Evolutionary conservation across 1,140 invertebrate genomes (phyloP).

Genomic region (Drosophila nigrodunni): DNA sequence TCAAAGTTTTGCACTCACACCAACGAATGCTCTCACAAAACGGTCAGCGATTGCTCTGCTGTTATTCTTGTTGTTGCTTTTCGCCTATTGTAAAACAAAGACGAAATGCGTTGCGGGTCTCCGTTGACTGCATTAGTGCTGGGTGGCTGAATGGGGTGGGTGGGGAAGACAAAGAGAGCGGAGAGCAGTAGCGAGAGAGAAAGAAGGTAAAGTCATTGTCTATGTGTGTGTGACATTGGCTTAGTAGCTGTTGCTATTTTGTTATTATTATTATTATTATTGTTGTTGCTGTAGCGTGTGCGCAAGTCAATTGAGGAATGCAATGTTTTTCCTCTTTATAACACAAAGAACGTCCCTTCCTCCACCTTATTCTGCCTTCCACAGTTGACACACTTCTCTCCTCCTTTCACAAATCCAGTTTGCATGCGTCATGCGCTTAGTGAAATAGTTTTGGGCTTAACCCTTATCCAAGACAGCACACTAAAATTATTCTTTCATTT

Average conservation of each 20-base stretch:
- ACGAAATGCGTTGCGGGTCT: constrained; percentile 60
- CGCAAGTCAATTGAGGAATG: constrained; percentile 74
- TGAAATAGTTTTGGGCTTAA: constrained; percentile 44
- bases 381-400: background rate
- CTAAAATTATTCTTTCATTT: background rate
- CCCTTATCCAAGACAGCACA: constrained; percentile 10
- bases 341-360: constrained; percentile 10
- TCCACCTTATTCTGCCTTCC: too few relatives aligned
- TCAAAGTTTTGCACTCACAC: constrained; percentile 14
- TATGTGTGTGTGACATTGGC: constrained; percentile 57
- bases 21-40: constrained; percentile 20
- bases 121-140: constrained; percentile 26
- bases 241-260: constrained; percentile 53
- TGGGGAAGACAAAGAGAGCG: constrained; percentile 5
- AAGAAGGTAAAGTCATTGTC: constrained; percentile 13
- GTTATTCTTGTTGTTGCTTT: constrained; percentile 16
- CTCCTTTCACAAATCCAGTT: constrained; percentile 25
- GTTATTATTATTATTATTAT: constrained; percentile 30
- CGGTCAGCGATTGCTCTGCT: constrained; percentile 22
- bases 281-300: constrained; percentile 60
- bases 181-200: constrained; percentile 1
- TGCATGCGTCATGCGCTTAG: constrained; percentile 52
- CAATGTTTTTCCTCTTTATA: constrained; percentile 31
- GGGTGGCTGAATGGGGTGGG: constrained; percentile 9
- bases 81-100: constrained; percentile 68